phyloP scores from a whole-genome alignment of 2,797 vertebrate species.

The Acanthopagrus latus region DNA sequence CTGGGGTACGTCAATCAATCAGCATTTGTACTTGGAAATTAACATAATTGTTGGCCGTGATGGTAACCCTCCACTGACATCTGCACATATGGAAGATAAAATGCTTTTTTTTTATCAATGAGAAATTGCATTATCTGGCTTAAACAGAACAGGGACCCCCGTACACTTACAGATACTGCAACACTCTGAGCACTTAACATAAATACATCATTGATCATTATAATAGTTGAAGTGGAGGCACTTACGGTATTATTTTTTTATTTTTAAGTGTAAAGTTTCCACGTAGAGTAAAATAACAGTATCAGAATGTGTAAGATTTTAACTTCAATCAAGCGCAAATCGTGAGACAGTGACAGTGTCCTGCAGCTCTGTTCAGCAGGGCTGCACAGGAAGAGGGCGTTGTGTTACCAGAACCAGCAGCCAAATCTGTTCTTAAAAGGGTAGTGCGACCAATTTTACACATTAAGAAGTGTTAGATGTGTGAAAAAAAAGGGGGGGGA shows the following conservation, averaged over 20 bases:
- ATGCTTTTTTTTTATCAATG: constrained; percentile 1
- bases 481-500: too few species aligned
- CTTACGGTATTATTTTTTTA: background rate
- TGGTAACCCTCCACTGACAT: constrained; percentile 2
- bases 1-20: constrained; percentile 23
- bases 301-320: background rate
- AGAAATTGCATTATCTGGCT: background rate
- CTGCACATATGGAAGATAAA: background rate
- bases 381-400: constrained; percentile 17
- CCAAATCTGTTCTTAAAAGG: background rate
- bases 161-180: background rate
- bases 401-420: constrained; percentile 32
- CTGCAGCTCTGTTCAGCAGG: background rate
- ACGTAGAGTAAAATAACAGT: background rate
- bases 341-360: background rate
- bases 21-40: constrained; percentile 30
- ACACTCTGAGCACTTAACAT: background rate
- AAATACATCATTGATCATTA: background rate
- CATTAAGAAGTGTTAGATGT: too few species aligned
- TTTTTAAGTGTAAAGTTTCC: background rate
- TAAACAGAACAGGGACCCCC: background rate
- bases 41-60: constrained; percentile 39
- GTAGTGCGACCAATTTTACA: too few species aligned
- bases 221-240: background rate
- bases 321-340: background rate